Conservation (phyloP, 2,113 vertebrate genomes). For the Amphiprion percula region DNA sequence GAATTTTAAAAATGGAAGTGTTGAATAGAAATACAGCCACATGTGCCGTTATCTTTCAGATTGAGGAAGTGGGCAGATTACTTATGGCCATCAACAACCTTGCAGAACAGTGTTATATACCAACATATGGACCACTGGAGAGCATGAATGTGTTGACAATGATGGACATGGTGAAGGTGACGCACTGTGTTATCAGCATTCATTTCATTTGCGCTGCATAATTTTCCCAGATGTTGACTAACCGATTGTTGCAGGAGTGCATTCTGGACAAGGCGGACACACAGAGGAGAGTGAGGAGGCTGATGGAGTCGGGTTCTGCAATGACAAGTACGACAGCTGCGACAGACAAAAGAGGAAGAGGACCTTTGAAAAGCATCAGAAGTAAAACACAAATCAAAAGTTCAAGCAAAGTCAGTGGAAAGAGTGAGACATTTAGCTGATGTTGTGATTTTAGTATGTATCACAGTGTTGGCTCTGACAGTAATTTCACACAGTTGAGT, state of each 20-base stretch:
- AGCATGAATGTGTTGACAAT: constrained; percentile 70
- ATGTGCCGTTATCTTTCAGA: constrained; percentile 66
- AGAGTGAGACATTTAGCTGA: constrained; percentile 58
- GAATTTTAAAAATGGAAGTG: not conserved
- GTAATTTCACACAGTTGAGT: too few relatives aligned
- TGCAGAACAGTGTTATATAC: constrained; percentile 81
- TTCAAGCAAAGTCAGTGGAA: constrained; percentile 69
- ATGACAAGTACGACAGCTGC: constrained; percentile 41
- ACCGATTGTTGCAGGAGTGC: constrained; percentile 80
- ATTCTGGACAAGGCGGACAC: constrained; percentile 81
- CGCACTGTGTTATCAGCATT: not conserved
- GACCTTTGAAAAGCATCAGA: constrained; percentile 55
- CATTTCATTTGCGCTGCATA: not conserved
- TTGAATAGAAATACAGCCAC: not conserved
- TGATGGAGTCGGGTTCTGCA: constrained; percentile 50
- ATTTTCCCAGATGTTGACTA: not conserved
- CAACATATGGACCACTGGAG: constrained; percentile 60
- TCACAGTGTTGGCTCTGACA: not conserved
- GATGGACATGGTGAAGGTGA: constrained; percentile 85
- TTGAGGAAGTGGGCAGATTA: constrained; percentile 72
- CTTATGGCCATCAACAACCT: constrained; percentile 77
- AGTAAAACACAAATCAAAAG: constrained; percentile 74
- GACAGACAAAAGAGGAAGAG: constrained; percentile 51
- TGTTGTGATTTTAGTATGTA: not conserved
- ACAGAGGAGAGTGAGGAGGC: constrained; percentile 66